Conservation (phyloP, 2,888 invertebrate species). For the Athalia circularis region DNA sequence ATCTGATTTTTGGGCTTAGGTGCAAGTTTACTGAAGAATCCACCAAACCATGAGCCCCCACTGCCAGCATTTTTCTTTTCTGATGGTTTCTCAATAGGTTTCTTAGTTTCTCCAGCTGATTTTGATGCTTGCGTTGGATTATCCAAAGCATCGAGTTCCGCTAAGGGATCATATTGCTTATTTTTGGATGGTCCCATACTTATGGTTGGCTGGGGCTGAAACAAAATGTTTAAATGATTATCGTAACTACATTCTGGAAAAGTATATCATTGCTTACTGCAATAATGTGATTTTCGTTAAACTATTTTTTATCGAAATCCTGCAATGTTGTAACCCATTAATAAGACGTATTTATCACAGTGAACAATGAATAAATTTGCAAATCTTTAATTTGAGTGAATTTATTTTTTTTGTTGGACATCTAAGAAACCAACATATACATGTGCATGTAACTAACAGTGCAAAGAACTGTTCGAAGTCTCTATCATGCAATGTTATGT, state of each 20-base stretch:
- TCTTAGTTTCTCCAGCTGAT: conserved; percentile 53
- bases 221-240: conserved; percentile 65
- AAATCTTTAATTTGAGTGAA: conserved; percentile 35
- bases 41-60: conserved; percentile 84
- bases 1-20: conserved; percentile 94
- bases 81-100: conserved; percentile 59
- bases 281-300: conserved; percentile 30
- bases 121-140: conserved; percentile 57
- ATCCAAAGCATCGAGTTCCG: conserved; percentile 71
- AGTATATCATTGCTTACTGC: conserved; percentile 64
- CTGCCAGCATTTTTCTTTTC: conserved; percentile 75
- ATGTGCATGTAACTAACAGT: conserved; percentile 16
- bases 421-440: background rate
- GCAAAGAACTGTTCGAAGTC: conserved; percentile 19
- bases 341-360: conserved; percentile 58
- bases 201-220: conserved; percentile 67
- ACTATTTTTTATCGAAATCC: background rate
- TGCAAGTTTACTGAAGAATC: conserved; percentile 88
- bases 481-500: conserved; percentile 24
- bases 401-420: conserved; percentile 31
- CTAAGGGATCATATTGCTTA: conserved; percentile 71
- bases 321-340: conserved; percentile 22
- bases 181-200: conserved; percentile 68
- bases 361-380: conserved; percentile 66
- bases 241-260: conserved; percentile 57